Percentiles rank a stretch among this genome's conserved stretches.
These are phyloP conservation scores for Chrysoperla carnea DNA, from an alignment of 1,140 invertebrate species.

Conservation along the genomic window DNA sequence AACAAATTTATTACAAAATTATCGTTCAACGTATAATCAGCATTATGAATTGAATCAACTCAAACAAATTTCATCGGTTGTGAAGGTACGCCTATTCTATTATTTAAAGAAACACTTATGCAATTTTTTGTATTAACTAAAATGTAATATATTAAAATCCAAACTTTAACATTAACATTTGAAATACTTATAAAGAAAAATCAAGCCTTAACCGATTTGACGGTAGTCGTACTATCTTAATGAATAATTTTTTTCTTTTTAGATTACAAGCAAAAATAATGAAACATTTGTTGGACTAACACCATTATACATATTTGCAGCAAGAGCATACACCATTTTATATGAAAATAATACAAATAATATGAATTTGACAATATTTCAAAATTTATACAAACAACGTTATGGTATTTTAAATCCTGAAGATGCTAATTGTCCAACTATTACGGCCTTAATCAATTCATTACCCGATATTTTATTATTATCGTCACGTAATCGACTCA, in stretches of 20 bases:
- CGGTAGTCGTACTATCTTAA: not conserved
- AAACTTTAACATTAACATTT: not conserved
- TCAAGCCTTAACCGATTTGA: not conserved
- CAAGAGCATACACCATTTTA: not conserved
- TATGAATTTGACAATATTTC: not conserved
- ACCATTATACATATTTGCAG: not conserved
- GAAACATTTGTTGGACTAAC: not conserved
- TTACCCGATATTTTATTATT: not conserved
- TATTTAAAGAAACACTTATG: not conserved
- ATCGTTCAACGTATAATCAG: not conserved
- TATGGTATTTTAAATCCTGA: not conserved
- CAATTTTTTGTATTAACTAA: not conserved
- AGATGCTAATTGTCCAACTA: not conserved
- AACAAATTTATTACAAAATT: not conserved
- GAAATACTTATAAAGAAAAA: not conserved
- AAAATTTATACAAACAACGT: not conserved
- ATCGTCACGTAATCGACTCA: not conserved
- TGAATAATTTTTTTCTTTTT: not conserved
- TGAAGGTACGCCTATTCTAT: constrained; percentile 9
- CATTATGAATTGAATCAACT: not conserved
- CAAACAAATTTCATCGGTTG: not conserved
- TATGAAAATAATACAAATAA: not conserved
- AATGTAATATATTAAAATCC: not conserved
- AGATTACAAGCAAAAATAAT: not conserved
- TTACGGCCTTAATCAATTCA: not conserved